phyloP scores from a whole-genome alignment of 1,140 invertebrate species.

The Heliconius himera region DNA sequence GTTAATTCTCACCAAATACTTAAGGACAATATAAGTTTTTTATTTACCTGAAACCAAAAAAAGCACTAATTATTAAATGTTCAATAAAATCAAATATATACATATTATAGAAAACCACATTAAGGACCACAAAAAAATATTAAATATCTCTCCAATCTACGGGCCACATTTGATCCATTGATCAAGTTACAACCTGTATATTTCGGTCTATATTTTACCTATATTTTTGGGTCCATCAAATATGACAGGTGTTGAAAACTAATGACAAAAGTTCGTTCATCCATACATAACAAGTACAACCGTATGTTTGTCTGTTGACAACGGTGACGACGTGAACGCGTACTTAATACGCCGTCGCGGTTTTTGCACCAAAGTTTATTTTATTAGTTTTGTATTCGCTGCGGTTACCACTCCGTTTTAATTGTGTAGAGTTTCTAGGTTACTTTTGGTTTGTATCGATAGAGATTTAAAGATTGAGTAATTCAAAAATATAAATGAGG shows the following conservation, averaged over 20 bases:
- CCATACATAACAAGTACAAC: constrained; percentile 1
- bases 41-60: too few relatives aligned
- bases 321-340: neutral
- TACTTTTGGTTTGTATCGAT: neutral
- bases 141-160: too few relatives aligned
- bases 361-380: neutral
- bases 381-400: neutral
- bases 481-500: too few relatives aligned
- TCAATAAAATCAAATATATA: too few relatives aligned
- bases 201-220: too few relatives aligned
- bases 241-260: neutral
- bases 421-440: neutral
- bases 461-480: neutral
- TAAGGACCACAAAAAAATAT: too few relatives aligned
- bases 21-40: too few relatives aligned
- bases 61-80: too few relatives aligned
- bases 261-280: constrained; percentile 23
- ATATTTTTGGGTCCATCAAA: neutral
- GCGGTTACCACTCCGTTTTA: neutral
- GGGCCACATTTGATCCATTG: too few relatives aligned
- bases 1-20: too few relatives aligned
- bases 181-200: too few relatives aligned
- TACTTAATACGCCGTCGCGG: neutral
- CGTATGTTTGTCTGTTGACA: constrained; percentile 1
- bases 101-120: too few relatives aligned